phyloP scores from a whole-genome alignment of 2,888 invertebrate genomes.

The Pseudococcus longispinus region DNA sequence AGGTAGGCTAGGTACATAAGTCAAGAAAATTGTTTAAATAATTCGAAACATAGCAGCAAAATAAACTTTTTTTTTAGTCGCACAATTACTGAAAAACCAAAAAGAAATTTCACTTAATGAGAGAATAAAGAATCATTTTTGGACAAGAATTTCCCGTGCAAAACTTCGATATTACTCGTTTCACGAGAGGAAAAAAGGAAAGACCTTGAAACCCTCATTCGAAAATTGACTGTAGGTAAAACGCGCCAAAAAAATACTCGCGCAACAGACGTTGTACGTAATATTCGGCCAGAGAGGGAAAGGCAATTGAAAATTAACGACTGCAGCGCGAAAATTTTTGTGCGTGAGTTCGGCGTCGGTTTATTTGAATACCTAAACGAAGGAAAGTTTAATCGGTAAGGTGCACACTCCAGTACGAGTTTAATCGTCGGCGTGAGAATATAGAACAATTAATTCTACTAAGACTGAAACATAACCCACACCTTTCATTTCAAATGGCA shows the following conservation, averaged over 20 bases:
- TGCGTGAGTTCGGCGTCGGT: not conserved
- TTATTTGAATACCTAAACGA: conserved; percentile 35
- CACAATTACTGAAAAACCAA: no score
- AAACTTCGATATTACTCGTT: no score
- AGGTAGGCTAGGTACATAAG: no score
- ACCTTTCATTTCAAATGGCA: conserved; percentile 39
- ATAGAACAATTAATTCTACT: conserved; percentile 42
- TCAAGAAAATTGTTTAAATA: no score
- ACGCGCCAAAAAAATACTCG: not conserved
- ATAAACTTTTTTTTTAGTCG: no score
- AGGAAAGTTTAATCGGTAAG: conserved; percentile 45
- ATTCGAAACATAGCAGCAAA: no score
- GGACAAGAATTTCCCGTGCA: no score
- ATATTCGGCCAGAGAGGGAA: not conserved
- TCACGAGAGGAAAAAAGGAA: no score
- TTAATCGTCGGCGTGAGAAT: conserved; percentile 46
- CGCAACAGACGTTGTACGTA: not conserved
- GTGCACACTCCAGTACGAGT: conserved; percentile 24
- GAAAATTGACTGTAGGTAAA: not conserved
- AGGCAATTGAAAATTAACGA: not conserved
- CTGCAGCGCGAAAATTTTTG: conserved; percentile 1
- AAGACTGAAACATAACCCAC: conserved; percentile 42
- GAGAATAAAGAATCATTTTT: no score
- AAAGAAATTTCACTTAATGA: no score
- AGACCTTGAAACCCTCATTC: not conserved